Percentiles rank a stretch among this genome's conserved stretches.
phyloP scores from a whole-genome alignment of 2,113 vertebrate genomes.

The Sigmodon hispidus region DNA sequence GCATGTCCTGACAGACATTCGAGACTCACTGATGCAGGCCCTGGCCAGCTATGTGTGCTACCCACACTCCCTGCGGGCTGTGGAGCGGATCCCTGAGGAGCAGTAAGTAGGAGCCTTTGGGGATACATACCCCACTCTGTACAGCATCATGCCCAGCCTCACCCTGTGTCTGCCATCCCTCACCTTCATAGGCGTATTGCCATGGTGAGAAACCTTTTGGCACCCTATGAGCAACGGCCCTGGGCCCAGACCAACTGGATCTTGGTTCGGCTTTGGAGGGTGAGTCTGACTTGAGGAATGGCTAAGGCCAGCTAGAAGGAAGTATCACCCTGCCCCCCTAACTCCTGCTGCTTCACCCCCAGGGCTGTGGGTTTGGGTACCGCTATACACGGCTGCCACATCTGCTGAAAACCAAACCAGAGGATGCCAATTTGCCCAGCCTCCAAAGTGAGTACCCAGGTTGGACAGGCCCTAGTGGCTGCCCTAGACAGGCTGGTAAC shows the following conservation, averaged over 20 bases:
- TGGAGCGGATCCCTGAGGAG: slow-evolving; percentile 96
- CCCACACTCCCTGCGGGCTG: slow-evolving; percentile 96
- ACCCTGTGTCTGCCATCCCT: fast-evolving
- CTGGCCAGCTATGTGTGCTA: slow-evolving; percentile 99
- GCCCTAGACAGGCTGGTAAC: neutral
- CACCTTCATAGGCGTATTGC: slow-evolving; percentile 89
- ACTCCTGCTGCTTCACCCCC: neutral
- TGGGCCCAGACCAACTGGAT: slow-evolving; percentile 99
- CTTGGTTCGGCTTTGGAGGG: slow-evolving; percentile 97
- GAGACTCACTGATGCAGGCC: slow-evolving; percentile 98
- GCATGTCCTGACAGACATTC: slow-evolving; percentile 90
- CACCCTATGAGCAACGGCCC: slow-evolving; percentile 97
- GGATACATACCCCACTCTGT: neutral
- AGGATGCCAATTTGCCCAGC: slow-evolving; percentile 97
- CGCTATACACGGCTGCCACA: slow-evolving; percentile 97
- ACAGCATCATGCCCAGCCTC: neutral
- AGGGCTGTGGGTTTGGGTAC: slow-evolving; percentile 99
- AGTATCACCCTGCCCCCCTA: neutral
- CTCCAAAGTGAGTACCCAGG: slow-evolving; percentile 93
- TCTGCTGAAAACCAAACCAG: slow-evolving; percentile 97
- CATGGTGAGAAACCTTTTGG: slow-evolving; percentile 98
- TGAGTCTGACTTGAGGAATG: slow-evolving; percentile 69
- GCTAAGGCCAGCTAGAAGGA: neutral
- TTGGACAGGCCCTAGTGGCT: neutral
- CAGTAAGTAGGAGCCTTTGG: slow-evolving; percentile 90